Percentiles rank a stretch among this genome's conserved stretches.
phyloP scores from a whole-genome alignment of 2,888 invertebrate genomes.

The Trachelus stipa region DNA sequence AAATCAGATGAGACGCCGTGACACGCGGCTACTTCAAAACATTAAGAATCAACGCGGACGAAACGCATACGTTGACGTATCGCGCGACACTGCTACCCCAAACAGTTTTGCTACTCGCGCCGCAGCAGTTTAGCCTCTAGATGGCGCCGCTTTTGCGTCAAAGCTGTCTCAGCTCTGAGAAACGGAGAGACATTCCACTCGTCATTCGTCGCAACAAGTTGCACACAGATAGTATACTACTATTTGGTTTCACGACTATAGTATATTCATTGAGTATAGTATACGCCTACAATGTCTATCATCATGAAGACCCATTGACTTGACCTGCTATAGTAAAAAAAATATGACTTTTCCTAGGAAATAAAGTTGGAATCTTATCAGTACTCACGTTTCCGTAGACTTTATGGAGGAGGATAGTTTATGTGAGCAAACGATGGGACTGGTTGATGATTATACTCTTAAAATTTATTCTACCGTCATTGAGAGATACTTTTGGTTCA shows the following conservation, averaged over 20 bases:
- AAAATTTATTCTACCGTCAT: background rate
- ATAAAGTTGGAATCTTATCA: background rate
- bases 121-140: constrained; percentile 31
- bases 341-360: background rate
- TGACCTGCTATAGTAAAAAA: background rate
- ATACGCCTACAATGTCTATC: background rate
- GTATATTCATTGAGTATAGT: background rate
- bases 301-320: constrained; percentile 1
- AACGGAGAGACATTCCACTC: constrained; percentile 5
- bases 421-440: background rate
- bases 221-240: constrained; percentile 20
- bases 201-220: constrained; percentile 48
- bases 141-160: constrained; percentile 38
- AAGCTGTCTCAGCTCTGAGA: background rate
- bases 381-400: background rate
- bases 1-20: background rate
- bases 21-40: background rate
- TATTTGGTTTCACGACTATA: background rate
- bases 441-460: background rate
- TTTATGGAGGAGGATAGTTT: background rate
- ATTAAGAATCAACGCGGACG: constrained; percentile 14
- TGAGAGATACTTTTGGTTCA: background rate
- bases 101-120: constrained; percentile 27
- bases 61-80: constrained; percentile 43
- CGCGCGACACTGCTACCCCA: constrained; percentile 54